Evolutionary conservation across 2,888 invertebrate genomes (phyloP).

Genomic region (Oligia strigilis): DNA sequence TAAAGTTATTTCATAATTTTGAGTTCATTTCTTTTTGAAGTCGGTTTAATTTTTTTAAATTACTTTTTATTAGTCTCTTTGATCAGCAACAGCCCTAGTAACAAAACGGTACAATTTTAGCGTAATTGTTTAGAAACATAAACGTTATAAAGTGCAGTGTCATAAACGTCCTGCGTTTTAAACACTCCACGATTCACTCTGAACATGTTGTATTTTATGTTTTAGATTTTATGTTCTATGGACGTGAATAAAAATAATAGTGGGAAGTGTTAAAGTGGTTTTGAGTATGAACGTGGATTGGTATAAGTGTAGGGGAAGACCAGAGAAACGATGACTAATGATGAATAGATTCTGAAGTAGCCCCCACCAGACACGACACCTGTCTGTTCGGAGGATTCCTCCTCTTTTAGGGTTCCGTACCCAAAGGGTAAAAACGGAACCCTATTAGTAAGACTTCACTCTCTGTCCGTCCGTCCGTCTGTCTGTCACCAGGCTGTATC

Average conservation of each 20-base stretch:
- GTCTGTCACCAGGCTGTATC: too few relatives aligned
- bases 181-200: constrained; percentile 23
- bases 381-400: too few relatives aligned
- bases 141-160: constrained; percentile 58
- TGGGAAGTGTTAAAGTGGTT: neutral
- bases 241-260: constrained; percentile 38
- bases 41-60: too few relatives aligned
- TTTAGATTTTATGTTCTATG: constrained; percentile 21
- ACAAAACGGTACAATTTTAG: constrained; percentile 51
- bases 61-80: accelerated
- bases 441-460: too few relatives aligned
- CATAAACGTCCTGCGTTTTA: constrained; percentile 53
- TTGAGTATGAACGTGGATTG: neutral
- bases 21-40: too few relatives aligned
- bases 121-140: constrained; percentile 62
- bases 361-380: neutral
- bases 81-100: constrained; percentile 45
- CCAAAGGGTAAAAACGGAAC: too few relatives aligned
- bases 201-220: constrained; percentile 23
- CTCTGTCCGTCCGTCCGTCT: too few relatives aligned
- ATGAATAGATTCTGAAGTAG: neutral
- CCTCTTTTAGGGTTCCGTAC: too few relatives aligned
- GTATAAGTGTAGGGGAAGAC: neutral
- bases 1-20: too few relatives aligned
- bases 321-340: too few relatives aligned